These are phyloP conservation scores for Xenopus tropicalis DNA, from an alignment of 2,113 vertebrate species.

Conservation along the genomic window DNA sequence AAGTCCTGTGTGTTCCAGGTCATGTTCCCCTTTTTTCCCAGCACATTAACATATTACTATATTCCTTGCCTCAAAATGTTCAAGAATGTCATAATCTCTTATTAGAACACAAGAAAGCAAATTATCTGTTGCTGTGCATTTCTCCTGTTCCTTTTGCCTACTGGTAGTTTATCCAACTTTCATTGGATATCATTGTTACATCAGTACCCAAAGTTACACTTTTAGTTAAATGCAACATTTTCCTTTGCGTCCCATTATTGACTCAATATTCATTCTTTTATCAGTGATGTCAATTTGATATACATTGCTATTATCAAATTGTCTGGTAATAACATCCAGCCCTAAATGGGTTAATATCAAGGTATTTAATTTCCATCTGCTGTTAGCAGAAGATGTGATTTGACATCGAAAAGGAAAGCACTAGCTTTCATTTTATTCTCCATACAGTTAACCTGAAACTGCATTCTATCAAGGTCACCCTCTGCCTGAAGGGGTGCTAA, in stretches of 20 bases:
- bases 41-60: conserved; percentile 18
- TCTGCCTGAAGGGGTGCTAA: neutral
- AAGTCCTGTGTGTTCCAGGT: conserved; percentile 35
- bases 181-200: neutral
- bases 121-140: neutral
- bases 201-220: too few species aligned
- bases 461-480: conserved; percentile 1
- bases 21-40: conserved; percentile 11
- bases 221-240: neutral
- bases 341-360: neutral
- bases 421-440: neutral
- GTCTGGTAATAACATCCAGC: too few species aligned
- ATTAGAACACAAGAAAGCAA: neutral
- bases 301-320: too few species aligned
- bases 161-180: neutral
- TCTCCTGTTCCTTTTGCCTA: conserved; percentile 7
- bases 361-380: too few species aligned
- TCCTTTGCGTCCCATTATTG: too few species aligned
- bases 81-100: conserved; percentile 7
- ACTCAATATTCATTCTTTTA: too few species aligned
- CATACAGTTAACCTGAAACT: neutral
- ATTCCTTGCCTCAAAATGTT: conserved; percentile 22
- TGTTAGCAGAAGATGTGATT: too few species aligned
- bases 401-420: too few species aligned
- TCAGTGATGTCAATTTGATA: too few species aligned